Evolutionary conservation across 2,797 vertebrate genomes (phyloP), one percentile per base, ranked within the genome.

Genomic region (Xerus rutilus): DNA sequence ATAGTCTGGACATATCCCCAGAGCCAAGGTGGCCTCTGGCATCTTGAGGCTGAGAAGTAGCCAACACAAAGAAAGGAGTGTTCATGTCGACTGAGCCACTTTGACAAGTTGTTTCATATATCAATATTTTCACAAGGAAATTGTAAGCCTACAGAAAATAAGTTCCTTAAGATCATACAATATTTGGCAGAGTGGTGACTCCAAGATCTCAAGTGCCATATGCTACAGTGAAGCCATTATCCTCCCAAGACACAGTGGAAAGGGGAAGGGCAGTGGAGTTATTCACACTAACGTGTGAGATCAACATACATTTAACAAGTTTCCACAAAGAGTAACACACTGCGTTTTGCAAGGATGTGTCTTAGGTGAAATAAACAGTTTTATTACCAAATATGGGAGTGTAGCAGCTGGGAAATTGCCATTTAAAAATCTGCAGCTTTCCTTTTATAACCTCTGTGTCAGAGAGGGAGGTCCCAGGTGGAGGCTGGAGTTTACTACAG

Each of bases 401-500:
- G 0, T 25, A 89, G n/a, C 30, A 57, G 21, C 62, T 62, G 45
- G 39, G 18, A 74, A 95, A 49, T 32, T 59, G 28, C 65, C 52
- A 25, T 52, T 57, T 83, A 52, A 69, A 69, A 74, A 54, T 5
- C 3, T n/a, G 30, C 35, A 96, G 13, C 78, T 62, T 94, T 82
- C 83, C 62, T 64, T 95, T 74, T 62, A 35, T 73, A 25, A 93
- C 49, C 73, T 59, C 18, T 82, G 13, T 57, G 3, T 49, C 20
- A 25, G 7, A 12, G 23, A 81, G 30, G 65, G 70, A 79, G 28
- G 13, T 21, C 59, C 94, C 90, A 91, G 67, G 69, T 18, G 13
- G 72, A 92, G 45, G 81, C 9, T 47, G n/a, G 76, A 84, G 59
- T 92, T 94, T 74, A 86, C 65, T 79, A 79, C 79, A 67, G 73